phyloP scores from a whole-genome alignment of 2,797 vertebrate species.

The Cirrhinus molitorella region DNA sequence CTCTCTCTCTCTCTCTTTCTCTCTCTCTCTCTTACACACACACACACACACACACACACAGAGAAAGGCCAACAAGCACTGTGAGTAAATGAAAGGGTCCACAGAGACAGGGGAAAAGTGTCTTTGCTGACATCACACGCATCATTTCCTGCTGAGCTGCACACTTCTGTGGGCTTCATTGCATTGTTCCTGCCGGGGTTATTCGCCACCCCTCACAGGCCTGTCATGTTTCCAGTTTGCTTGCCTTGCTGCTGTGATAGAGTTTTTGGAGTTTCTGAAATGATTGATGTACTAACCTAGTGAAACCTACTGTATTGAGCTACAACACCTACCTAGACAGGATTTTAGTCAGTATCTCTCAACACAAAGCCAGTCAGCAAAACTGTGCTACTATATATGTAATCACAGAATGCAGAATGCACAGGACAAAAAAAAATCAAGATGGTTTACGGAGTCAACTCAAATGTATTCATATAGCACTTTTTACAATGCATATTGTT shows the following conservation, averaged over 20 bases:
- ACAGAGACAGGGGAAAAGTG: conserved; percentile 12
- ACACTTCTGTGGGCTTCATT: neutral
- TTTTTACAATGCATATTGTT: neutral
- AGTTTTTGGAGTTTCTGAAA: conserved; percentile 18
- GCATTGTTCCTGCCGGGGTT: conserved; percentile 5
- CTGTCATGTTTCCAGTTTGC: conserved; percentile 6
- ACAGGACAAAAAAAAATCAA: neutral
- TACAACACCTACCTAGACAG: neutral
- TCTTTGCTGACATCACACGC: conserved; percentile 15
- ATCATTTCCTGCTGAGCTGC: conserved; percentile 27
- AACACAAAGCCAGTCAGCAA: neutral
- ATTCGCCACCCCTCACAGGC: neutral
- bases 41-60: neutral
- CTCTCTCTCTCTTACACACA: neutral
- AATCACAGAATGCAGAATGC: neutral
- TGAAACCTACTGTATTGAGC: neutral
- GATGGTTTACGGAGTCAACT: neutral
- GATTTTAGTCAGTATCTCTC: neutral
- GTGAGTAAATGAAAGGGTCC: conserved; percentile 27
- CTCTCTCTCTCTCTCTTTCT: neutral
- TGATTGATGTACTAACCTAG: conserved; percentile 3
- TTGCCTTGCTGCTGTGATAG: neutral
- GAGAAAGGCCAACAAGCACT: conserved; percentile 10
- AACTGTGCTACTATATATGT: neutral
- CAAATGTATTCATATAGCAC: neutral